Conservation (phyloP, 1,140 invertebrate genomes). For the Zaprionus camerounensis region DNA sequence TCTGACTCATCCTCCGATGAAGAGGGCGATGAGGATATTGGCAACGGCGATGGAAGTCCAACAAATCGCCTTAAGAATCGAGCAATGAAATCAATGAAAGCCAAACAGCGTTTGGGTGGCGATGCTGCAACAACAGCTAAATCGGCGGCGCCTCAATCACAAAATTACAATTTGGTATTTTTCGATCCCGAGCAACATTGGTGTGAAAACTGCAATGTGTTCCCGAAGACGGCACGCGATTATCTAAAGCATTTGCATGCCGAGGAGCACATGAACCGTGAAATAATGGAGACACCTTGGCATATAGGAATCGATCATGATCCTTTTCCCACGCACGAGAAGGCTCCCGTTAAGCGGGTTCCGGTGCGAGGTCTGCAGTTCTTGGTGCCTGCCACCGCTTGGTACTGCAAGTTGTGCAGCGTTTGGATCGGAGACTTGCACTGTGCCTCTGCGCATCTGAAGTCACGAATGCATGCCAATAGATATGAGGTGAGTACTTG, state of each 20-base stretch:
- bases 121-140: conserved; percentile 42
- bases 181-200: conserved; percentile 95
- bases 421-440: conserved; percentile 94
- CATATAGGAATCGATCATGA: conserved; percentile 86
- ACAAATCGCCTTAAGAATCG: conserved; percentile 80
- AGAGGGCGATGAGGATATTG: conserved; percentile 61
- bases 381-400: conserved; percentile 92
- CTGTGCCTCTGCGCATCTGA: conserved; percentile 93
- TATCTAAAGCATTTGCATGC: conserved; percentile 93
- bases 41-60: conserved; percentile 64
- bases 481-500: conserved; percentile 89
- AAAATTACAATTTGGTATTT: conserved; percentile 89
- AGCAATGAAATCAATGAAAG: conserved; percentile 84
- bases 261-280: conserved; percentile 89
- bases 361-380: conserved; percentile 94
- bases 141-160: conserved; percentile 9
- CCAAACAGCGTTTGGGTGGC: conserved; percentile 72
- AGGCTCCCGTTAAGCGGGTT: conserved; percentile 90
- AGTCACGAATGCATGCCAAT: conserved; percentile 90
- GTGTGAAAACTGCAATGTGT: conserved; percentile 93
- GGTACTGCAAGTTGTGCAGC: conserved; percentile 94
- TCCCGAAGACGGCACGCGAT: conserved; percentile 93
- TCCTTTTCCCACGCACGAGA: conserved; percentile 88
- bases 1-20: conserved; percentile 58
- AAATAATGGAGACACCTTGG: conserved; percentile 91